Percentiles rank a stretch among this genome's conserved stretches.
Conservation (phyloP, 2,113 vertebrate genomes). For the Urocynchramus pylzowi region DNA sequence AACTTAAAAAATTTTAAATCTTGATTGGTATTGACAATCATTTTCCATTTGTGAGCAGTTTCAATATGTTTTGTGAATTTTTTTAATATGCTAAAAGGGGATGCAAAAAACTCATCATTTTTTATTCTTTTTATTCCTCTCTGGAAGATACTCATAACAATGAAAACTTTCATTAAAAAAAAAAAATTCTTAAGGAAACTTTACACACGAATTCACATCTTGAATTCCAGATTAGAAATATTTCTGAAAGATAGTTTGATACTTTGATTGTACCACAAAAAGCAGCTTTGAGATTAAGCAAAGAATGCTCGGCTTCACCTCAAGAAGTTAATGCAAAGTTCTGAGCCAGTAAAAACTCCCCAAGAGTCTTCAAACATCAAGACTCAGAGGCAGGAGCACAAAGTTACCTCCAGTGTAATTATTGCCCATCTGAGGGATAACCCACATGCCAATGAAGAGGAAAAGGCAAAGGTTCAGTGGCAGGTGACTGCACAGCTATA, state of each 20-base stretch:
- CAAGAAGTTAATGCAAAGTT: not conserved
- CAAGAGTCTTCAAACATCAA: not conserved
- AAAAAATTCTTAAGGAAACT: not conserved
- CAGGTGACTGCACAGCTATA: conserved; percentile 40
- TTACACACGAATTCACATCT: not conserved
- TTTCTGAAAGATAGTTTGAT: not conserved
- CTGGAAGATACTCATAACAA: not conserved
- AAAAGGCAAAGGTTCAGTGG: conserved; percentile 31
- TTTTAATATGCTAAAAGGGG: not conserved
- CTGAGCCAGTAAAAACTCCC: not conserved
- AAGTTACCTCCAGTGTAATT: not conserved
- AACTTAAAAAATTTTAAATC: not conserved
- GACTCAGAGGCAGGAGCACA: not conserved
- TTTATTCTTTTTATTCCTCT: not conserved
- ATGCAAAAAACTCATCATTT: not conserved
- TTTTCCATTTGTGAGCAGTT: not conserved
- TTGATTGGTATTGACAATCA: not conserved
- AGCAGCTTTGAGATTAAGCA: not conserved
- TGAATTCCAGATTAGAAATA: not conserved
- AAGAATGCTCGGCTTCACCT: not conserved
- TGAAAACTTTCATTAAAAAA: not conserved
- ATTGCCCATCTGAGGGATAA: not conserved
- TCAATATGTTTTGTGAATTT: not conserved
- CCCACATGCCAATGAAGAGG: not conserved
- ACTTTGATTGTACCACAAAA: not conserved